Base-by-base conservation (phyloP, 2,113 vertebrate genomes). In the Trematocara nigrifrons region DNA sequence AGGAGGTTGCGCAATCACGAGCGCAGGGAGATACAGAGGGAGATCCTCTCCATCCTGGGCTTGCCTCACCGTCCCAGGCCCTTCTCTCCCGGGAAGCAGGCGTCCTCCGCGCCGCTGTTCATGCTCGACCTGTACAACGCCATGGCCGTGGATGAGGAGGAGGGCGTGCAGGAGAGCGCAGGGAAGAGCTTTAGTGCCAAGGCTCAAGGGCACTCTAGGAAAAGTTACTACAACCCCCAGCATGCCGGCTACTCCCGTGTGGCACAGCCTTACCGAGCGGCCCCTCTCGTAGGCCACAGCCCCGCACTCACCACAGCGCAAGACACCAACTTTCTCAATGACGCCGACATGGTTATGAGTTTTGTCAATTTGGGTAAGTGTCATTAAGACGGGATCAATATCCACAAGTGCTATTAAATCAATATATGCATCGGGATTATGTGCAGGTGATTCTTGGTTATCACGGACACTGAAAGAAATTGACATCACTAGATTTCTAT, bases 291-390 rank as follows among this genome's bases (percentile, higher is more conserved):
- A 35, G 93, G 93, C 87, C 93, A 95, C 83, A 94, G 92, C 69
- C 97, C 98, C 78, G 97, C 98, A 15, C 94, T 98, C 89, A 96
- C 97, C 95, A 97, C 97, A 82, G 96, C 97, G 79, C 98, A 98
- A 12, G 98, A 99, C 93, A 97, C 97, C 95, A 98, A 96, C 97
- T 98, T 99, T 93, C 97, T 99, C 89, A 99, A 99, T 89, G 99
- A 99, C 91, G 99, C 99, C 78, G 99, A 99, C 88, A 99, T 99
- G 99, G 98, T 99, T 79, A 99, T 99, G 99, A 99, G 99, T 94
- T 99, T 99, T 96, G 99, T 99, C 90, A 99, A 99, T 93, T 95
- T 99, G 95, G 99, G 99, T 99, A 96, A 4, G 98, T 98, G 47
- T 13, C 76, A 10, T 83, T 81, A 26, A 45, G 26, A 29, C 11